Evolutionary conservation across 2,888 invertebrate species (phyloP).

Genomic region (Hirtodrosophila alboralis): DNA sequence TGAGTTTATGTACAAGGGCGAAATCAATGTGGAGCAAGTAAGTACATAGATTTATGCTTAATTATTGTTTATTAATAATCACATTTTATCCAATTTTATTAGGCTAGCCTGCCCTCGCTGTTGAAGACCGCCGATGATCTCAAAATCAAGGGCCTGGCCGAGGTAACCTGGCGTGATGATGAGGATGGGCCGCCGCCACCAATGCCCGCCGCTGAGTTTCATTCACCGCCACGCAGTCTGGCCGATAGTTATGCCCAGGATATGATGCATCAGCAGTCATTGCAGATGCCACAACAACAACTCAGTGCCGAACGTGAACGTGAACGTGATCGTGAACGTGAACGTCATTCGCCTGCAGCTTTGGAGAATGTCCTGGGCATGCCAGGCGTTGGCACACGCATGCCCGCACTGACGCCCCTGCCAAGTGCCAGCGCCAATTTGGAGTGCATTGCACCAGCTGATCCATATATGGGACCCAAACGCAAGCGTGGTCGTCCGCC

Average conservation of each 20-base stretch:
- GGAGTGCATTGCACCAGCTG: slow-evolving; percentile 59
- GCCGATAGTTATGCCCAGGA: slow-evolving; percentile 69
- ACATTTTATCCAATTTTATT: no score
- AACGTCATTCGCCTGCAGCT: slow-evolving; percentile 43
- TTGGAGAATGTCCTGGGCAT: slow-evolving; percentile 44
- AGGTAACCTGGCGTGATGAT: slow-evolving; percentile 91
- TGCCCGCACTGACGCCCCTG: slow-evolving; percentile 81
- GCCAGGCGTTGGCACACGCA: slow-evolving; percentile 41
- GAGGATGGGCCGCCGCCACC: slow-evolving; percentile 77
- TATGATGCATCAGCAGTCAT: slow-evolving; percentile 51
- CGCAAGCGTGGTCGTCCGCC: slow-evolving; percentile 88
- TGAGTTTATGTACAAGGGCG: slow-evolving; percentile 98
- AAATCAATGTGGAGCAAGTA: slow-evolving; percentile 97
- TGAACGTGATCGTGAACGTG: slow-evolving; percentile 32
- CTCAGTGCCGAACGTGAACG: slow-evolving; percentile 19
- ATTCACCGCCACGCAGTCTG: slow-evolving; percentile 73
- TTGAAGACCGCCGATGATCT: slow-evolving; percentile 96
- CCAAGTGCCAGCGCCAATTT: slow-evolving; percentile 50
- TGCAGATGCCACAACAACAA: slow-evolving; percentile 37
- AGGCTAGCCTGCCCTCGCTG: slow-evolving; percentile 94
- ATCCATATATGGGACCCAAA: slow-evolving; percentile 84
- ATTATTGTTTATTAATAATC: no score
- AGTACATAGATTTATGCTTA: slow-evolving; percentile 83
- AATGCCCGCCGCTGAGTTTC: slow-evolving; percentile 74
- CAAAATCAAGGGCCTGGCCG: slow-evolving; percentile 95